Evolutionary conservation across 2,113 vertebrate genomes (phyloP).

Genomic region (Climacteris rufus): DNA sequence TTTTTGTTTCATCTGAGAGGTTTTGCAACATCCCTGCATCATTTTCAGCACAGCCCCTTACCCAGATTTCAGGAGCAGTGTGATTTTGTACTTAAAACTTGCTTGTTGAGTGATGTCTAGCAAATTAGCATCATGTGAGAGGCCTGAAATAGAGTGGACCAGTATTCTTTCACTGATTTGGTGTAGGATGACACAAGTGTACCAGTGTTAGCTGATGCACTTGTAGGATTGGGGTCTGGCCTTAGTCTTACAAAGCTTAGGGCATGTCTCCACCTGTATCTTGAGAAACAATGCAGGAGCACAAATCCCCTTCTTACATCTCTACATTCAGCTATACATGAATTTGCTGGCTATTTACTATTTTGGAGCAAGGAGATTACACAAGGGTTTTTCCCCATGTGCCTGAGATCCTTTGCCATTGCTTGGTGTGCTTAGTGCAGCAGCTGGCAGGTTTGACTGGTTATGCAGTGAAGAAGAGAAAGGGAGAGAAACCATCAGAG

Average conservation of each 20-base stretch:
- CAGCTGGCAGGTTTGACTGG: neutral
- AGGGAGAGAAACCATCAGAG: neutral
- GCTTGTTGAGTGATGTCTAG: neutral
- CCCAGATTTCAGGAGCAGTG: neutral
- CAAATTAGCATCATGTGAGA: neutral
- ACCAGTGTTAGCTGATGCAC: neutral
- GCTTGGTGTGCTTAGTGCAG: neutral
- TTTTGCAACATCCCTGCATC: neutral
- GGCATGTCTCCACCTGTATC: neutral
- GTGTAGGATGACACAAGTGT: neutral
- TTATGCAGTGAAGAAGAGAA: neutral
- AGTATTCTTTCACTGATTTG: neutral
- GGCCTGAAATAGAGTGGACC: neutral
- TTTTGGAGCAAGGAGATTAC: neutral
- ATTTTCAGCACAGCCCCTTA: neutral
- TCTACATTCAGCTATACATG: fast-evolving
- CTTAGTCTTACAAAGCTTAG: neutral
- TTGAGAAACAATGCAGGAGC: neutral
- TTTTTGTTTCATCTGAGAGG: neutral
- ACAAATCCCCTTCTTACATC: neutral
- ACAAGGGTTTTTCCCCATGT: neutral
- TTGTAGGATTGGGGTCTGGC: neutral
- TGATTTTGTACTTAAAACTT: neutral
- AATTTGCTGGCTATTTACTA: neutral
- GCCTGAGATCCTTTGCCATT: neutral